Conservation (phyloP, 2,888 invertebrate species). For the Hedychridium roseum region DNA sequence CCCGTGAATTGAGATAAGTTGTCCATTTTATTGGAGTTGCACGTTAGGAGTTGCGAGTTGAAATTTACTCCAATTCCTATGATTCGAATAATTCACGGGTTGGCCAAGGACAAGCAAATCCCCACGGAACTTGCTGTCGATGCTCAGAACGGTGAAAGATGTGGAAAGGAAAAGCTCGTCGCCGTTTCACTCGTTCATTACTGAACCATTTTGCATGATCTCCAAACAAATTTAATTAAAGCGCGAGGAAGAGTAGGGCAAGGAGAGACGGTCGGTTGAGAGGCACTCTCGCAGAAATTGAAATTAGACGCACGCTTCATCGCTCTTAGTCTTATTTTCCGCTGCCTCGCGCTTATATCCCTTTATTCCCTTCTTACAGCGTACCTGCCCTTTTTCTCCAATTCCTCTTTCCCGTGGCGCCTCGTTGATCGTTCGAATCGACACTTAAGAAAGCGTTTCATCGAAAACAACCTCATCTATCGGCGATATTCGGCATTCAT, state of each 20-base stretch:
- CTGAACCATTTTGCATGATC: constrained; percentile 25
- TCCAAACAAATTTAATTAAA: constrained; percentile 44
- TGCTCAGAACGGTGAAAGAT: too few species aligned
- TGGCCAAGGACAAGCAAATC: too few species aligned
- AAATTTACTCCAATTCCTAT: too few species aligned
- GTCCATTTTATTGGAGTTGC: too few species aligned
- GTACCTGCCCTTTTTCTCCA: neutral
- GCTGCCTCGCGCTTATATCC: neutral
- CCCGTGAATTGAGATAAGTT: too few species aligned
- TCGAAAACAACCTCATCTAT: neutral
- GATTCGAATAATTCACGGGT: too few species aligned
- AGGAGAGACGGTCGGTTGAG: constrained; percentile 4
- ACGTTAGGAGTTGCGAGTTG: too few species aligned
- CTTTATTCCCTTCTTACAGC: constrained; percentile 6
- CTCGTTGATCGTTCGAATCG: neutral
- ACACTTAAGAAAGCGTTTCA: too few species aligned
- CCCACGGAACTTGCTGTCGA: too few species aligned
- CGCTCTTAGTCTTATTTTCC: constrained; percentile 14
- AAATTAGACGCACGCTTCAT: constrained; percentile 30
- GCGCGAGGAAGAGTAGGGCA: constrained; percentile 12
- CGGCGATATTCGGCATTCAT: neutral
- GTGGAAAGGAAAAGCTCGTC: too few species aligned
- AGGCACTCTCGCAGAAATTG: constrained; percentile 32
- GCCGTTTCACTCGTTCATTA: too few species aligned
- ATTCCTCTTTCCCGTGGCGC: constrained; percentile 9